phyloP scores from a whole-genome alignment of 2,113 vertebrate species.

The Hyla sarda region DNA sequence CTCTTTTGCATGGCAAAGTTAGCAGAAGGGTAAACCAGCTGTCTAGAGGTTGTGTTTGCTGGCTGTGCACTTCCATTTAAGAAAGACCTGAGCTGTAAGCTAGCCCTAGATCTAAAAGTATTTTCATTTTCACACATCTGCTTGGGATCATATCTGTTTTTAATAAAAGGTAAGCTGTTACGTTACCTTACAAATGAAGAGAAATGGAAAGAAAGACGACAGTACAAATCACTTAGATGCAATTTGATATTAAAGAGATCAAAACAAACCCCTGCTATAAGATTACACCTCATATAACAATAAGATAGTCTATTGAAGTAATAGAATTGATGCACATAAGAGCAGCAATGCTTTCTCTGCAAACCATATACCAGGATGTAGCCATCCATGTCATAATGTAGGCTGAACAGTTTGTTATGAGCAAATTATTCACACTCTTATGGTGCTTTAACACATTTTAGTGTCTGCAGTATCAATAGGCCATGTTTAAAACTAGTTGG shows the following conservation, averaged over 20 bases:
- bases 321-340: neutral
- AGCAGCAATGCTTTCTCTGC: too few relatives aligned
- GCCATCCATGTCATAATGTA: too few relatives aligned
- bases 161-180: slow-evolving; percentile 4
- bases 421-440: too few relatives aligned
- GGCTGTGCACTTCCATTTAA: slow-evolving; percentile 14
- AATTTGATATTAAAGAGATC: neutral
- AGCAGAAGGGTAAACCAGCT: slow-evolving; percentile 36
- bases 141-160: neutral
- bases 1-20: too few relatives aligned
- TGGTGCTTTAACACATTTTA: too few relatives aligned
- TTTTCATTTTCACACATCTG: neutral
- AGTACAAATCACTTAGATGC: neutral
- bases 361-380: too few relatives aligned
- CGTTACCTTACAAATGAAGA: neutral
- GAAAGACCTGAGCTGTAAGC: neutral
- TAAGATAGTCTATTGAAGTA: neutral
- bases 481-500: too few relatives aligned
- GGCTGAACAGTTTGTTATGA: too few relatives aligned
- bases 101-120: neutral
- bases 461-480: too few relatives aligned
- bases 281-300: neutral
- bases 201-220: neutral
- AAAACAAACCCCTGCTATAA: neutral
- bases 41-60: slow-evolving; percentile 42